Evolutionary conservation across 2,888 invertebrate species (phyloP), one percentile per base, ranked within the genome.

Genomic region (Polydrusus cervinus): DNA sequence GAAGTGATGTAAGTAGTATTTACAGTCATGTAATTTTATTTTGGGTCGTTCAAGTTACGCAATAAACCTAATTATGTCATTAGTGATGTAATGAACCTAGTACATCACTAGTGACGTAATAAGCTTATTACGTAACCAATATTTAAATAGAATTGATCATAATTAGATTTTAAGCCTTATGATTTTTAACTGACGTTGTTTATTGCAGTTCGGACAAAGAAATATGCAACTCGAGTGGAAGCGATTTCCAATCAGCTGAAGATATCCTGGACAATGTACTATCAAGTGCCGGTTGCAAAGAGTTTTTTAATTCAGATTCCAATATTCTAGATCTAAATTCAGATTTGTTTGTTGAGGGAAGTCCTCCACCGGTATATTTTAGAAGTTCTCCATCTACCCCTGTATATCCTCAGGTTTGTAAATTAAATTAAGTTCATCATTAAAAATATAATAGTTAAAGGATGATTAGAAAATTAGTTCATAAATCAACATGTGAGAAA

Each of bases 221-320:
- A 16, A 51, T 49, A 20, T 71, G 75, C 11, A 65, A 55, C 10
- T 78, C 79, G 6, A 85, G 84, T 34, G 86, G 86, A 51, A 85
- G 86, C 60, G 86, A 87, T 71, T 90, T 89, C 74, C 90, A 89
- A 81, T 90, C 90, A 0, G 90, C 89, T 0, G 90, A 90, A 82
- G 90, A 90, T 78, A 86, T 90, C 73, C 77, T 88, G 14, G 88
- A 89, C 69, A 83, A 85, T 70, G 86, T 87, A 0, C 79, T 87
- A 61, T 82, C 84, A n/a, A 85, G 84, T 60, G 87, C 87, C 0
- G 84, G 85, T 25, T 86, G 85, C 75, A 84, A 86, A 43, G 87
- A 87, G 10, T 87, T 85, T 74, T 87, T 87, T 79, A 85, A 84
- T 71, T 83, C 84, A 1, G 85, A 84, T 51, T 80, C 84, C 11